phyloP scores from a whole-genome alignment of 53 echinoderm and acorn worm genomes.

The Paracentrotus lividus region DNA sequence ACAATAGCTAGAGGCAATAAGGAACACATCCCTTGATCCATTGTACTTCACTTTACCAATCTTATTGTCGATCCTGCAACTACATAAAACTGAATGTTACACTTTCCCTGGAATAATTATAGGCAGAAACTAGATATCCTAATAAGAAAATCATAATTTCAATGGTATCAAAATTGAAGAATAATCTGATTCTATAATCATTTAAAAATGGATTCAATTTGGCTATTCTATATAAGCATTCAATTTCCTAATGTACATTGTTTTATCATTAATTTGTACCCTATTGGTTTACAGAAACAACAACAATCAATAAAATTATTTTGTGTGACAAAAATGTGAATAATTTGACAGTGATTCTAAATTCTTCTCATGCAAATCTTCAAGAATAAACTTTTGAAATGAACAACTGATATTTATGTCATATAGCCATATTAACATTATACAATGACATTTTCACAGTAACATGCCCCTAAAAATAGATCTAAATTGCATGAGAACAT shows the following conservation, averaged over 20 bases:
- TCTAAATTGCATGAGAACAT: not conserved
- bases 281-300: too few relatives aligned
- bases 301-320: not conserved
- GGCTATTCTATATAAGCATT: too few relatives aligned
- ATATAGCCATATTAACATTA: not conserved
- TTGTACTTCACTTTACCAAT: not conserved
- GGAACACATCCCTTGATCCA: not conserved
- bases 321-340: not conserved
- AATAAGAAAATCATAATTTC: too few relatives aligned
- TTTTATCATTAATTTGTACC: too few relatives aligned
- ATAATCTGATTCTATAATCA: not conserved
- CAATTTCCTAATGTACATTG: too few relatives aligned
- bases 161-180: not conserved
- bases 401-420: not conserved
- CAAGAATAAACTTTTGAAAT: not conserved
- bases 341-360: not conserved
- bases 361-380: not conserved
- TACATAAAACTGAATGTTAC: not conserved
- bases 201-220: too few relatives aligned
- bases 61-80: not conserved
- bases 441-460: not conserved
- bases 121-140: too few relatives aligned
- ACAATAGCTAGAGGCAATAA: slow-evolving; percentile 5
- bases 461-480: not conserved
- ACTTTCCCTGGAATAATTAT: too few relatives aligned